These are phyloP conservation scores for Acanthopagrus latus DNA, from an alignment of 2,797 vertebrate genomes.

Conservation along the genomic window DNA sequence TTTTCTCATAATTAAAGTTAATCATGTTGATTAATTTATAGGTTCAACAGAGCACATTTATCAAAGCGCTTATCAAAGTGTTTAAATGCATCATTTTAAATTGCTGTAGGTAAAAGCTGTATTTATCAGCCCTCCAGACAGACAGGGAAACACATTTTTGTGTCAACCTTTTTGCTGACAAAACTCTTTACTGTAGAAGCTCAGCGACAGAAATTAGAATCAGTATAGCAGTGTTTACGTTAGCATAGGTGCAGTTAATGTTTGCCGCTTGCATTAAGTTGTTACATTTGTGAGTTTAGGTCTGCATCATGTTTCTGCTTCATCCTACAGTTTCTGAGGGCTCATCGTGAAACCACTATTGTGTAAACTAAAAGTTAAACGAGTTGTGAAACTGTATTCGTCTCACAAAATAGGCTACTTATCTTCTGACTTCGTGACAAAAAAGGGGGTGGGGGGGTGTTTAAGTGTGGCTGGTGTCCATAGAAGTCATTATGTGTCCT, in stretches of 20 bases:
- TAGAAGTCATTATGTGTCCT: conserved; percentile 8
- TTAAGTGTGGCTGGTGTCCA: conserved; percentile 27
- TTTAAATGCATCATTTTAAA: conserved; percentile 41
- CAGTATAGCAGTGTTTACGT: conserved; percentile 29
- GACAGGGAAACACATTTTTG: conserved; percentile 36
- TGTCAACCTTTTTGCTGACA: conserved; percentile 39
- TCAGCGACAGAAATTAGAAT: conserved; percentile 29
- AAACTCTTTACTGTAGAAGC: conserved; percentile 42
- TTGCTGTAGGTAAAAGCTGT: conserved; percentile 49
- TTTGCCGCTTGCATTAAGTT: background rate
- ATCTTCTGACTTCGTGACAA: conserved; percentile 33
- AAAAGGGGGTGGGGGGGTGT: background rate
- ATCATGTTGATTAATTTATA: conserved; percentile 51
- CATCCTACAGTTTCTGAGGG: background rate
- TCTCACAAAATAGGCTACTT: background rate
- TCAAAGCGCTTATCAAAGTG: conserved; percentile 25
- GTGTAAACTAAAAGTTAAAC: background rate
- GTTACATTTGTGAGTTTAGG: background rate
- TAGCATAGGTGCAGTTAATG: conserved; percentile 32
- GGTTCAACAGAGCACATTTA: conserved; percentile 18
- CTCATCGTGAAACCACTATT: background rate
- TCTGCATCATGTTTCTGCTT: background rate
- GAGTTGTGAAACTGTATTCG: background rate
- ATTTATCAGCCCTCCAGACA: conserved; percentile 52
- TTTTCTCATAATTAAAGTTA: conserved; percentile 50